Evolutionary conservation across 64 coral and sea anemone species (phyloP).

Genomic region (Platygyra sinensis): DNA sequence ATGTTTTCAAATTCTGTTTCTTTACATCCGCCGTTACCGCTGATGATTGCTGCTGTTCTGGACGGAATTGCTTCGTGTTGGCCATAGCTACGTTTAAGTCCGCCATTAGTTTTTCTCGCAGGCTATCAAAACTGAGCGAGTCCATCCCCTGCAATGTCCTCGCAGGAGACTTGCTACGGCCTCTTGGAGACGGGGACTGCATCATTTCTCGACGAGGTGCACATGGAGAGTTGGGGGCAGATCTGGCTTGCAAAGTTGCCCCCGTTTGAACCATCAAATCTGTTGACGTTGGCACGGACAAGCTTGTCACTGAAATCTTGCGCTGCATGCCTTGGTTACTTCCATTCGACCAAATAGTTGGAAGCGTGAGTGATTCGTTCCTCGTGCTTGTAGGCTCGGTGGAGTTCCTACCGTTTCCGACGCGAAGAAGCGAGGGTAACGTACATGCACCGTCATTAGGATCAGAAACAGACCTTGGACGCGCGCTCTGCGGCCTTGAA

Average conservation of each 20-base stretch:
- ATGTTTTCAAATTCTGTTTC: too few species aligned
- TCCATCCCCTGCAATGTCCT: too few species aligned
- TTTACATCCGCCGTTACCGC: background rate
- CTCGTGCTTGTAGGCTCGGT: background rate
- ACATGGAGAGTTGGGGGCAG: conserved; percentile 9
- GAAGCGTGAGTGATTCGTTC: background rate
- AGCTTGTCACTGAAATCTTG: background rate
- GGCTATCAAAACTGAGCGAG: background rate
- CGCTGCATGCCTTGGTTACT: background rate
- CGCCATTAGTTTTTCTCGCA: background rate
- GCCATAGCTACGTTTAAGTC: too few species aligned
- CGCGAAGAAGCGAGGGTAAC: background rate
- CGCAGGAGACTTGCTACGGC: background rate
- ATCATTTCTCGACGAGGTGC: background rate
- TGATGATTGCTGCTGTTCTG: background rate
- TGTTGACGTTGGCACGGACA: background rate
- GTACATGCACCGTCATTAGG: background rate
- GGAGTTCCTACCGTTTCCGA: background rate
- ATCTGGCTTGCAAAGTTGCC: background rate
- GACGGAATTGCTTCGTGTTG: background rate
- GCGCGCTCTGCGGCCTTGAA: background rate
- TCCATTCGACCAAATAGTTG: background rate
- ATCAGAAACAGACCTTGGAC: background rate
- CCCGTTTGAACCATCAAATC: background rate
- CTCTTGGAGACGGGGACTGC: background rate